Conservation (phyloP, 2,888 invertebrate genomes). For the Pseudolycoriella hygida region DNA sequence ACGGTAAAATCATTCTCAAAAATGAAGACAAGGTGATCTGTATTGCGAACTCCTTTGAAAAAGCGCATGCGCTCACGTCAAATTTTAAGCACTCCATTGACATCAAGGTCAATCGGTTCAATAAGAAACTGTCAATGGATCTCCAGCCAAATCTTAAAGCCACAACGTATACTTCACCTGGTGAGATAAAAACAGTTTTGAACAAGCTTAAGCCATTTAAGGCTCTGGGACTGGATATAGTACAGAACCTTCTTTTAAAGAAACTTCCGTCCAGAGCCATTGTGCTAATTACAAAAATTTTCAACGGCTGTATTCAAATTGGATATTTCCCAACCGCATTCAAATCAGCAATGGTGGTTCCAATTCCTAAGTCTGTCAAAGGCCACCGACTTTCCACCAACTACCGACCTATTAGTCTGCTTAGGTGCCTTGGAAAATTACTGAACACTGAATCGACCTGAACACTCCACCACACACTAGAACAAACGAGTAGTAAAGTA, state of each 20-base stretch:
- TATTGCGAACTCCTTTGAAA: background rate
- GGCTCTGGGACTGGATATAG: background rate
- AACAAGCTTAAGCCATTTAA: background rate
- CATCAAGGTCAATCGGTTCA: background rate
- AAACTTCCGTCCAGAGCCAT: background rate
- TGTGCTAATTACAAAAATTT: background rate
- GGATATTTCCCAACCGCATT: conserved; percentile 9
- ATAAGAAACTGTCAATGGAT: background rate
- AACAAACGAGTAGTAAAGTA: conserved; percentile 14
- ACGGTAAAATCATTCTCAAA: background rate
- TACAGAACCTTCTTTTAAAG: background rate
- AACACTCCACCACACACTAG: conserved; percentile 17
- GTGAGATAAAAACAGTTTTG: background rate
- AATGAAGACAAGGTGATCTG: background rate
- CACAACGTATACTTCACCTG: background rate
- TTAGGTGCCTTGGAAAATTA: conserved; percentile 11
- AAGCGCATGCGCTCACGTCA: background rate
- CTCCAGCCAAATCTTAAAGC: background rate
- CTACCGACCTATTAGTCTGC: conserved; percentile 16
- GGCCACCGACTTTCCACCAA: conserved; percentile 7
- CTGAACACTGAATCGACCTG: no score
- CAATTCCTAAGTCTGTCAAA: conserved; percentile 15
- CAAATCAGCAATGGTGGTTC: conserved; percentile 14
- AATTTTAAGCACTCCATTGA: background rate
- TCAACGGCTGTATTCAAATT: background rate